Evolutionary conservation across 2,888 invertebrate species (phyloP), one percentile per base, ranked within the genome.

Genomic region (Ommatoiulus sabulosus): DNA sequence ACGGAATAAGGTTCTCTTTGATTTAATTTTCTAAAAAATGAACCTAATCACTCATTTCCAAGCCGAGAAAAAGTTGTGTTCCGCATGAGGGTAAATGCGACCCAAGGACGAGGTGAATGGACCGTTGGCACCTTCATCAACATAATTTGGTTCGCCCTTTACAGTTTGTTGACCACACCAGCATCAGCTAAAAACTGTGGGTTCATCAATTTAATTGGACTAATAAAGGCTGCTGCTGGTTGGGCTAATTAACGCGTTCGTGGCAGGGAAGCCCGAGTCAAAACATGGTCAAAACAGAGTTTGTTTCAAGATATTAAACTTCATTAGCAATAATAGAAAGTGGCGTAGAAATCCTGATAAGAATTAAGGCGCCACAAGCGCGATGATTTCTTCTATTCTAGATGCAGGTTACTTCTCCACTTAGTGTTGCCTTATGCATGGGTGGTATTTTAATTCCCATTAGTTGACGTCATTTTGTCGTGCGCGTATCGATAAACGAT

Each of bases 111-210:
- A n/a, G 63, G 63, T 63, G n/a, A 63, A 63, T n/a, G 63, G 3
- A 17, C 20, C n/a, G n/a, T n/a, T 3, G n/a, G n/a, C 63, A 63
- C 63, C n/a, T 63, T n/a, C 63, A 63, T 63, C 63, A 63, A 63
- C n/a, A 63, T 12, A 63, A 63, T 63, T n/a, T n/a, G 63, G 63
- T 63, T 63, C 63, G 63, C 63, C 63, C 63, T 63, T 63, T n/a
- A n/a, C n/a, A 63, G 63, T 63, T 63, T 63, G 63, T 63, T 63
- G 63, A 63, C 63, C 63, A 63, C n/a, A n/a, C 63, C 63, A 63
- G 17, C 63, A 63, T n/a, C 63, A 17, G n/a, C 63, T 63, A 63
- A 63, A 63, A 63, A 63, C n/a, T 20, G 63, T n/a, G 5, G 63
- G n/a, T 63, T n/a, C 63, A 63, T 63, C 63, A 63, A n/a, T 63